A percentile compares a stretch with the other conserved stretches of the same genome.
Conservation (phyloP, 2,888 invertebrate species). For the Mesorhabditis belari region DNA sequence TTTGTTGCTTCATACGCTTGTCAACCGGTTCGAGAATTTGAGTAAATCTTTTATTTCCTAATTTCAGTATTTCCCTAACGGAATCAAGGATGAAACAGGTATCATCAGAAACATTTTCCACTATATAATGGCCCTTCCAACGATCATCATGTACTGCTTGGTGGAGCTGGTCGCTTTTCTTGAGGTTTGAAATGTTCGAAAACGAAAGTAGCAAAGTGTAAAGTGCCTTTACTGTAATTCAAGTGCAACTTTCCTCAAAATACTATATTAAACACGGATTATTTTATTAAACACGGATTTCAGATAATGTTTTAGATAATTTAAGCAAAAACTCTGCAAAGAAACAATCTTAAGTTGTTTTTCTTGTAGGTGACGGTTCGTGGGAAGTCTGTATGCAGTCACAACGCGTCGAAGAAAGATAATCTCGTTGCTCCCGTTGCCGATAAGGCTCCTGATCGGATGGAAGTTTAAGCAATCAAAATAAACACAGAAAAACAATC, state of each 20-base stretch:
- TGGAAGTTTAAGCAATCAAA: conserved; percentile 33
- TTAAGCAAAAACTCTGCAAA: no score
- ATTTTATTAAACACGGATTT: conserved; percentile 1
- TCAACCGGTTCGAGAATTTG: conserved; percentile 25
- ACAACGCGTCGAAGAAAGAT: conserved; percentile 47
- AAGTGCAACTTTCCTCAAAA: no score
- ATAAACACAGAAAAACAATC: no score
- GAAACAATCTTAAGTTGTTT: no score
- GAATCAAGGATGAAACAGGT: conserved; percentile 38
- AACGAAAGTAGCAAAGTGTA: not conserved
- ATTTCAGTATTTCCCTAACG: conserved; percentile 35
- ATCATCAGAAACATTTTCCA: conserved; percentile 43
- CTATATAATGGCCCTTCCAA: conserved; percentile 40
- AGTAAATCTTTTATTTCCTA: not conserved
- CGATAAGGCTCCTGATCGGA: conserved; percentile 27
- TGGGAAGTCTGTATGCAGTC: conserved; percentile 44
- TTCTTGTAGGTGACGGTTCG: conserved; percentile 33
- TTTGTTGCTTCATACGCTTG: conserved; percentile 36
- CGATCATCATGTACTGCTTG: conserved; percentile 40
- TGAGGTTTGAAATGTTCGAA: conserved; percentile 15
- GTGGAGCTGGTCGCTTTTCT: conserved; percentile 42
- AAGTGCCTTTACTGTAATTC: not conserved
- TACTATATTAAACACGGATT: no score
- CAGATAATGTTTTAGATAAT: conserved; percentile 1
- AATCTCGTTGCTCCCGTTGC: conserved; percentile 32